Evolutionary conservation across 2,797 vertebrate genomes (phyloP).

Genomic region (Glossophaga mutica): DNA sequence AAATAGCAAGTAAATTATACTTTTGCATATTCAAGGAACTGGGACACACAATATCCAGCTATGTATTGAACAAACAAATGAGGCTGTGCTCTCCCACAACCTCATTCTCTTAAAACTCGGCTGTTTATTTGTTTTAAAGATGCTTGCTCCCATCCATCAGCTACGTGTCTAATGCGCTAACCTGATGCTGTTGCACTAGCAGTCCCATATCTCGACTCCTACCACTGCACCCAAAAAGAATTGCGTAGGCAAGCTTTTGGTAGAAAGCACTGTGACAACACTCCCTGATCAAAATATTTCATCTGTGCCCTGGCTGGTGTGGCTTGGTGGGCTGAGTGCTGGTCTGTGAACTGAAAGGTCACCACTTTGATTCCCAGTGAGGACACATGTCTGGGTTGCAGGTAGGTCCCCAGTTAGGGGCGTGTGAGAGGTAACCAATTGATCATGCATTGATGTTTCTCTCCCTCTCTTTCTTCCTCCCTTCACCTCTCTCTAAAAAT

Average conservation of each 20-base stretch:
- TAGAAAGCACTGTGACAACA: background rate
- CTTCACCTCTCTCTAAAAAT: too few species aligned
- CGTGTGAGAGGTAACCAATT: too few species aligned
- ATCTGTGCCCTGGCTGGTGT: too few species aligned
- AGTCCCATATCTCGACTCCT: background rate
- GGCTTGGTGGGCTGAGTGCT: too few species aligned
- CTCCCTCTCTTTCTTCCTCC: too few species aligned
- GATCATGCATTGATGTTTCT: too few species aligned
- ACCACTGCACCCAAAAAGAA: background rate
- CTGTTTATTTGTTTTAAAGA: background rate
- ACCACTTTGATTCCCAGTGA: too few species aligned
- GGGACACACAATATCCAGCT: background rate
- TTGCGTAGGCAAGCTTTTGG: background rate
- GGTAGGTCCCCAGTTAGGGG: too few species aligned
- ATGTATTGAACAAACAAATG: background rate
- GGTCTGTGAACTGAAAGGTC: too few species aligned
- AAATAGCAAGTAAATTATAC: background rate
- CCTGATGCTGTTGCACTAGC: rapidly evolving
- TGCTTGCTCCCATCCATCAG: background rate
- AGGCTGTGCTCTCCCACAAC: background rate
- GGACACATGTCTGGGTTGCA: too few species aligned
- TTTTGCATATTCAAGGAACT: background rate
- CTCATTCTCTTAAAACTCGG: background rate
- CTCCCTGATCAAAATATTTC: background rate
- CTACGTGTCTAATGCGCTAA: background rate